Evolutionary conservation across 1,140 invertebrate genomes (phyloP), one percentile per base, ranked within the genome.

Genomic region (Pissodes strobi): DNA sequence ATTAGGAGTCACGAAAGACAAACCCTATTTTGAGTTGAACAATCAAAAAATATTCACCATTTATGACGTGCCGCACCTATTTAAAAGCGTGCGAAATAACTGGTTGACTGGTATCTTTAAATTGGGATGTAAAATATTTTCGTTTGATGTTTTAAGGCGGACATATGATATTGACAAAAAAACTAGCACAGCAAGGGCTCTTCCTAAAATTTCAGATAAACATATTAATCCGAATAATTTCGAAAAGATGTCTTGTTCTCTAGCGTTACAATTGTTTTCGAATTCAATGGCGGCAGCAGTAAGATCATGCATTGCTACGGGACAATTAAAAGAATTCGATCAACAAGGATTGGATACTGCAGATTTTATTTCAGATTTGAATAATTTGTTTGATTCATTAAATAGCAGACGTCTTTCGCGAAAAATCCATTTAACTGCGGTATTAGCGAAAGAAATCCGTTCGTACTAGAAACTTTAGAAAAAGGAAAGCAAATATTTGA

Each of bases 371-470:
- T 45, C 15, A 18, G 15, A 18, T 19, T 10, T 45, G n/a, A 45
- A 8, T 9, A 45, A 45, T 45, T 19, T 45, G 5, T 45, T 45
- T 45, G 9, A 45, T 45, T 17, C 43, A 18, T 45, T 45, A 22
- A 18, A 8, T 63, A 71, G 64, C 49, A 48, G 27, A 38, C 49
- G 15, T 23, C 51, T 56, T 55, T 56, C 48, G 43, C 13, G 9
- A 45, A 45, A 45, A 17, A 18, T 60, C 59, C 60, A 39, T 64
- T 48, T 55, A 60, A 41, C 15, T 56, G 60, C 18, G 38, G 46
- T 34, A 43, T 66, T 34, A 55, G 45, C 25, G 0, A 23, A 22
- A 27, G 25, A 2, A 13, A 23, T 13, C 37, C n/a, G 17, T 1
- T 18, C 34, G 58, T 51, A 1, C 12, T 18, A 13, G 8, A 49